These are phyloP conservation scores for Hyalella azteca DNA, from an alignment of 2,888 invertebrate genomes.

Conservation along the genomic window DNA sequence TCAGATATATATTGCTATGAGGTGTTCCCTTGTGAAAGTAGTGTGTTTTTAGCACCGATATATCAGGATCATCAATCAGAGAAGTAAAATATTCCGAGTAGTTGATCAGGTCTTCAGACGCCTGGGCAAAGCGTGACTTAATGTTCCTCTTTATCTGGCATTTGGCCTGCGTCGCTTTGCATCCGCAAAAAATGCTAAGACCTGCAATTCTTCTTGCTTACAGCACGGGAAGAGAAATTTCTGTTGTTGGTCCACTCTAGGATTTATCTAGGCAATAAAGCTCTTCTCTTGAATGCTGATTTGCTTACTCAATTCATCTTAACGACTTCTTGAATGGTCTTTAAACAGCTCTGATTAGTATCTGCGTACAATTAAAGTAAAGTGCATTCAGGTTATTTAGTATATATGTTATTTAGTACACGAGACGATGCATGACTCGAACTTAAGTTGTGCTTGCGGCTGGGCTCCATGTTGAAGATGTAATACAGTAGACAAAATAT, in stretches of 20 bases:
- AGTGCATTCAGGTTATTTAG: neutral
- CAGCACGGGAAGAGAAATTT: neutral
- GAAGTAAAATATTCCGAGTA: conserved; percentile 24
- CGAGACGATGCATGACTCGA: too few relatives aligned
- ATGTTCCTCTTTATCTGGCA: conserved; percentile 28
- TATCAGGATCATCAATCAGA: conserved; percentile 31
- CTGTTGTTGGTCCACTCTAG: neutral
- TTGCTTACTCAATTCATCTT: conserved; percentile 27
- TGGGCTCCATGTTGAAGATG: too few relatives aligned
- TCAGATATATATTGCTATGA: conserved; percentile 36
- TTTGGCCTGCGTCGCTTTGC: conserved; percentile 11
- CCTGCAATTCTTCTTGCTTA: conserved; percentile 21
- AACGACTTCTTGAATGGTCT: conserved; percentile 17
- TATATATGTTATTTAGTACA: too few relatives aligned
- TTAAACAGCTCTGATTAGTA: conserved; percentile 6
- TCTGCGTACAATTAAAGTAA: neutral
- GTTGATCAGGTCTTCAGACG: conserved; percentile 20
- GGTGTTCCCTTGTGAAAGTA: conserved; percentile 26
- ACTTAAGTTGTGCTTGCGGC: too few relatives aligned
- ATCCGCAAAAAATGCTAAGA: conserved; percentile 21
- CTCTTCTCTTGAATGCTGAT: conserved; percentile 26
- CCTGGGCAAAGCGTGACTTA: conserved; percentile 32
- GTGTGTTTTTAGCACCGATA: conserved; percentile 35
- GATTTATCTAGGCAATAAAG: conserved; percentile 34
- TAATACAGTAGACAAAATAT: too few relatives aligned